phyloP scores from a whole-genome alignment of 2,113 vertebrate species.

The Menura novaehollandiae region DNA sequence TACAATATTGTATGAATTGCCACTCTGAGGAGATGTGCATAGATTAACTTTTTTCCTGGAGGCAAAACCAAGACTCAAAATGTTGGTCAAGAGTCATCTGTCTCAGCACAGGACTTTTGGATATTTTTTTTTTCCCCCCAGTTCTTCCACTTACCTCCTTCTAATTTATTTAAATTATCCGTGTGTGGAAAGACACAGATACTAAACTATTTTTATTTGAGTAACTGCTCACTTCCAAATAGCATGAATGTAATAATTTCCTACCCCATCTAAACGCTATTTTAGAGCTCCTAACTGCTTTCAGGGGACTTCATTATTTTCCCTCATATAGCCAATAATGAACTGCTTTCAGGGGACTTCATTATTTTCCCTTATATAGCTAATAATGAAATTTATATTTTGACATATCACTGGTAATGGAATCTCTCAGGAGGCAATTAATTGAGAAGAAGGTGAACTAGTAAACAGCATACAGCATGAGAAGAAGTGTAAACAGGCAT shows the following conservation, averaged over 20 bases:
- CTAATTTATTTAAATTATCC: background rate
- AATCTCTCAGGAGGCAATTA: background rate
- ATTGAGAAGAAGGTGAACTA: background rate
- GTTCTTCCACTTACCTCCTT: background rate
- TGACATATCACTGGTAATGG: background rate
- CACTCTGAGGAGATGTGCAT: background rate
- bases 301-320: background rate
- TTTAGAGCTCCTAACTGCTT: background rate
- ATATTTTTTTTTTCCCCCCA: background rate
- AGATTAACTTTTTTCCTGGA: background rate
- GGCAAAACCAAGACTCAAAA: background rate
- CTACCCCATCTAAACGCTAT: background rate
- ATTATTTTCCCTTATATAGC: background rate
- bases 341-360: background rate
- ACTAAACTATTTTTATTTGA: background rate
- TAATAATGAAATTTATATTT: background rate
- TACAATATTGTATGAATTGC: background rate
- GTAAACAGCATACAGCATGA: background rate
- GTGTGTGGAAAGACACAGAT: background rate
- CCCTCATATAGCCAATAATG: background rate
- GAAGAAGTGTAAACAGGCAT: background rate
- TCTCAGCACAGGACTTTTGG: background rate
- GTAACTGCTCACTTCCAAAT: background rate
- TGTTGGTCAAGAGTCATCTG: background rate
- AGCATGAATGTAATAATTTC: background rate